These are phyloP conservation scores for Upupa epops DNA, from an alignment of 2,113 vertebrate species.

Conservation along the genomic window DNA sequence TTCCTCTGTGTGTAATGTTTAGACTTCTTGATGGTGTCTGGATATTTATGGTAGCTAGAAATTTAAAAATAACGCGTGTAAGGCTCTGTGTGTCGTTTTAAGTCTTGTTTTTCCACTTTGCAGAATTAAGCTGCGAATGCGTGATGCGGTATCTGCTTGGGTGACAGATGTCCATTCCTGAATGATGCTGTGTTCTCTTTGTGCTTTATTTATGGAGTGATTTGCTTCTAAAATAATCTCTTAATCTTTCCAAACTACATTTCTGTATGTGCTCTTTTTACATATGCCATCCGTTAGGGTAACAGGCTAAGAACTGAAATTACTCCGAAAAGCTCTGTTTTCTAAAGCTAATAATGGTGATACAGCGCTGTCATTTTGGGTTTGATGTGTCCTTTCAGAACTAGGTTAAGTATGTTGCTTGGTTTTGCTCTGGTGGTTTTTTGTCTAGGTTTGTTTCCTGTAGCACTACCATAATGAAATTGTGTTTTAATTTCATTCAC, in stretches of 20 bases:
- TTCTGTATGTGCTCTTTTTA: conserved; percentile 43
- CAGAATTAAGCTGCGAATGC: conserved; percentile 9
- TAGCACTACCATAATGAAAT: conserved; percentile 44
- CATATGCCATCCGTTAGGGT: conserved; percentile 54
- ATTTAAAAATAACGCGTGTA: conserved; percentile 33
- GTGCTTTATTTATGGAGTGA: conserved; percentile 46
- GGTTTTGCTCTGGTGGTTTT: conserved; percentile 15
- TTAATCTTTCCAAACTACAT: conserved; percentile 61
- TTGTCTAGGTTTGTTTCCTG: conserved; percentile 31
- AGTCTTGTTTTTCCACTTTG: conserved; percentile 18
- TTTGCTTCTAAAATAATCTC: conserved; percentile 66
- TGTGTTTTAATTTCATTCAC: conserved; percentile 61
- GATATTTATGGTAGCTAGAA: conserved; percentile 56
- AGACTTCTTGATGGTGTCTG: conserved; percentile 15
- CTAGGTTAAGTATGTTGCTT: conserved; percentile 15
- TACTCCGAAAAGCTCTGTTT: conserved; percentile 48
- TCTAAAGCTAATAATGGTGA: conserved; percentile 45
- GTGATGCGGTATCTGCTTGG: conserved; percentile 44
- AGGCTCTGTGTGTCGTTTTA: conserved; percentile 16
- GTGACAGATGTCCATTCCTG: conserved; percentile 50
- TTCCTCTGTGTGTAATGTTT: conserved; percentile 39
- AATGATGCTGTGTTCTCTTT: conserved; percentile 36
- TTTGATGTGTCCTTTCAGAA: conserved; percentile 52
- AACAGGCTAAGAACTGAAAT: conserved; percentile 42
- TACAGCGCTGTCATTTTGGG: conserved; percentile 6